phyloP scores from a whole-genome alignment of 2,888 invertebrate genomes.

The Habroteleia sp. region DNA sequence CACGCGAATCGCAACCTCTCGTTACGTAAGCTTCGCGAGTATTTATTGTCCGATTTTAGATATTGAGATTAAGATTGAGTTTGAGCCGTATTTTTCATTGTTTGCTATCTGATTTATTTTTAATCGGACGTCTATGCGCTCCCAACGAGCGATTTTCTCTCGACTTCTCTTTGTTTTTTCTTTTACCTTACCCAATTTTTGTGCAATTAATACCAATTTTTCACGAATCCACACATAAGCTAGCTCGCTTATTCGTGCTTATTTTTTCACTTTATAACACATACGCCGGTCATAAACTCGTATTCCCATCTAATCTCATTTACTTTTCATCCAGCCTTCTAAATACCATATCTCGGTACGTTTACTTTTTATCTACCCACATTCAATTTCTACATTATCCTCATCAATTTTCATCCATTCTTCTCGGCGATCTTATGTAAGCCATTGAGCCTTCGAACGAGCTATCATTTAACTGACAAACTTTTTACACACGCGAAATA shows the following conservation, averaged over 20 bases:
- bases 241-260: neutral
- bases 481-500: neutral
- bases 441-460: constrained; percentile 1
- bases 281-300: constrained; percentile 20
- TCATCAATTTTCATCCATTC: constrained; percentile 57
- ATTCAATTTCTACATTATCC: constrained; percentile 52
- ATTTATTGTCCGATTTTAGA: constrained; percentile 41
- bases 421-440: constrained; percentile 42
- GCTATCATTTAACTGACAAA: constrained; percentile 36
- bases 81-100: constrained; percentile 38
- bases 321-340: constrained; percentile 43
- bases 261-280: constrained; percentile 28
- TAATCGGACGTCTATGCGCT: constrained; percentile 8
- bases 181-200: constrained; percentile 1
- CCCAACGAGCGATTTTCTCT: constrained; percentile 19
- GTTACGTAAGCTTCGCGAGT: constrained; percentile 36
- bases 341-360: constrained; percentile 38
- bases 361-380: constrained; percentile 47
- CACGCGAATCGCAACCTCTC: constrained; percentile 40
- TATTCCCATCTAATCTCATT: constrained; percentile 37
- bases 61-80: constrained; percentile 35
- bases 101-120: constrained; percentile 36
- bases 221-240: constrained; percentile 11
- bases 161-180: neutral
- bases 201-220: constrained; percentile 25